Conservation (phyloP, 2,888 invertebrate species). For the Malachius bipustulatus region DNA sequence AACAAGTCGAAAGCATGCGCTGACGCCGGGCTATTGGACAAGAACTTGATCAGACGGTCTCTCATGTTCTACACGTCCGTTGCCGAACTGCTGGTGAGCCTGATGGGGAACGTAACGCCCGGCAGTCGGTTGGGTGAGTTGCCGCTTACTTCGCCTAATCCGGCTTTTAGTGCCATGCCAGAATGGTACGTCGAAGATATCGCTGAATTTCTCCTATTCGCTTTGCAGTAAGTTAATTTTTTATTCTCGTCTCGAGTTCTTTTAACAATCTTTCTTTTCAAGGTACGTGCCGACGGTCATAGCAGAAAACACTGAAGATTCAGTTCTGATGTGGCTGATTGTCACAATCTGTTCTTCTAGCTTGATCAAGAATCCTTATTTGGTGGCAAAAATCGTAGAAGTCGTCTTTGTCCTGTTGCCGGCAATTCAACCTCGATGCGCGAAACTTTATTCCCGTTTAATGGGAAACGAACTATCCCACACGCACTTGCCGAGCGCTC, state of each 20-base stretch:
- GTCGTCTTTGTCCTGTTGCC: conserved; percentile 72
- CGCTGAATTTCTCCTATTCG: conserved; percentile 88
- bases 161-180: conserved; percentile 79
- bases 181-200: conserved; percentile 98
- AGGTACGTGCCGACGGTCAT: conserved; percentile 68
- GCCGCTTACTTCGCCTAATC: conserved; percentile 50
- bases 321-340: conserved; percentile 78
- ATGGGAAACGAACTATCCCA: conserved; percentile 82
- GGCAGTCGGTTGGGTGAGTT: conserved; percentile 41
- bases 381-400: conserved; percentile 92
- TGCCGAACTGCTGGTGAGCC: conserved; percentile 61
- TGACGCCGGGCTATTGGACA: conserved; percentile 81
- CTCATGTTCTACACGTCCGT: conserved; percentile 81
- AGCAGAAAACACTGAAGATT: conserved; percentile 65
- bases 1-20: conserved; percentile 82
- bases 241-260: neutral
- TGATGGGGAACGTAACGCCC: conserved; percentile 46
- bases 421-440: conserved; percentile 44
- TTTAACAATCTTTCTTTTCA: neutral
- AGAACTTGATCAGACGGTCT: conserved; percentile 66
- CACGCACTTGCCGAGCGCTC: conserved; percentile 68
- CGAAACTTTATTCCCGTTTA: conserved; percentile 55
- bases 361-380: conserved; percentile 90
- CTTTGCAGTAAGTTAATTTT: conserved; percentile 66
- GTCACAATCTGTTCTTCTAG: conserved; percentile 83